These are phyloP conservation scores for Mesaphorura yosii DNA, from an alignment of 1,140 invertebrate genomes.

Conservation along the genomic window DNA sequence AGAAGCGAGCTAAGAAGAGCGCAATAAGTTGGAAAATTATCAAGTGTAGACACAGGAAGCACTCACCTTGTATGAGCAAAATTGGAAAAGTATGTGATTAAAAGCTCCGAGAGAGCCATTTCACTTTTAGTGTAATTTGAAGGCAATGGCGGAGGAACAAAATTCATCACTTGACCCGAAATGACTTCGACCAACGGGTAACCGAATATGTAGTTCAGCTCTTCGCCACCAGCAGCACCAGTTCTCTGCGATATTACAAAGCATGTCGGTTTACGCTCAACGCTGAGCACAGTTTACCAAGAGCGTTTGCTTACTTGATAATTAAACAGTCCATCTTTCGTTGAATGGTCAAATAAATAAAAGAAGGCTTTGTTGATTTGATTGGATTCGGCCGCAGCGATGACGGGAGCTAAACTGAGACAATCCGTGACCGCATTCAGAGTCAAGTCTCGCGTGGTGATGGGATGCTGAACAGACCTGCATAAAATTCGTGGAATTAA, in stretches of 20 bases:
- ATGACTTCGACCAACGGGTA: constrained; percentile 56
- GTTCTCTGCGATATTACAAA: constrained; percentile 37
- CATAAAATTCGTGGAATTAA: no score
- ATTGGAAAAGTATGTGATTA: constrained; percentile 76
- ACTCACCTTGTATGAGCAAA: constrained; percentile 77
- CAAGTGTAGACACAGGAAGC: no score
- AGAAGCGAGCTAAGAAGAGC: no score
- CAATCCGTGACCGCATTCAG: constrained; percentile 85
- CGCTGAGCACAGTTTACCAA: neutral
- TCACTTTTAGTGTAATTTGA: constrained; percentile 68
- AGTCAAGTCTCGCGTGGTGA: constrained; percentile 80
- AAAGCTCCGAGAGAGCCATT: constrained; percentile 63
- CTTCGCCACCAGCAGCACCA: constrained; percentile 78
- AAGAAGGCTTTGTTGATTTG: constrained; percentile 56
- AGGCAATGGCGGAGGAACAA: constrained; percentile 42
- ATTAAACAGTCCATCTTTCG: constrained; percentile 70
- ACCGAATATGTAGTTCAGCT: constrained; percentile 80
- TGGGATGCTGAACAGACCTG: constrained; percentile 69
- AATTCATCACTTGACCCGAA: constrained; percentile 18
- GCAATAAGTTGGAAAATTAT: no score
- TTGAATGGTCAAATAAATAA: constrained; percentile 87
- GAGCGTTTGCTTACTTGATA: constrained; percentile 18
- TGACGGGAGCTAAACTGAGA: constrained; percentile 69
- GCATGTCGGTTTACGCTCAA: no score
- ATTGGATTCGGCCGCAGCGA: constrained; percentile 27